Base-by-base conservation (phyloP, 2,797 vertebrate genomes). In the Rhynchonycteris naso region DNA sequence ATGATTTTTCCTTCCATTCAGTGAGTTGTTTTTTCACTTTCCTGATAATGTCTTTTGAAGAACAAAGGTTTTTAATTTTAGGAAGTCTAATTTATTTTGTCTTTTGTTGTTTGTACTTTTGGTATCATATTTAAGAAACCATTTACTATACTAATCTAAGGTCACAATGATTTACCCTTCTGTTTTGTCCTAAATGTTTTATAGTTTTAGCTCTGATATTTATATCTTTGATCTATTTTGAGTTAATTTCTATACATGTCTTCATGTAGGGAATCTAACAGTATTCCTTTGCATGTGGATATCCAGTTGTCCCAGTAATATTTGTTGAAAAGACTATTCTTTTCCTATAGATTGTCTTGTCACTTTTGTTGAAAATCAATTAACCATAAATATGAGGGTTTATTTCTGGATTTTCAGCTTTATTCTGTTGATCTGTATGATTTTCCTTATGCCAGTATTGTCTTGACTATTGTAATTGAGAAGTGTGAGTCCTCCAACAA, bases 401-500 rank as follows among this genome's bases (percentile, higher is more conserved):
- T 84, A 84, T 84, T 94, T 87, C 22, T 92, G 85, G 71, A 71
- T 16, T 63, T 88, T 38, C 4, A 61, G 4, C 92, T 91, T 74
- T 95, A 47, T 71, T 92, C 8, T 65, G 59, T 61, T 90, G n/a
- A 84, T 52, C 7, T 30, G 0, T 56, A 24, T 91, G 28, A 79
- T 80, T 92, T 63, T 93, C 19, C 35, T 74, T 85, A 65, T 65
- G 16, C 19, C 24, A 59, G 26, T 74, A 74, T 21, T 56, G 14
- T 94, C n/a, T 92, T 87, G 6, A 90, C 24, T 65, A 76, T 92
- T 91, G 65, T 92, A 80, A 76, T 26, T 65, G 74, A 84, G 86
- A 81, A 78, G 13, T 38, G 3, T 65, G 43, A 90, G 26, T 80
- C 28, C n/a, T 87, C 74, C 21, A 94, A 5, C 21, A 94, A 5